A percentile compares a stretch with the other conserved stretches of the same genome.
These are phyloP conservation scores for Caligus rogercresseyi DNA, from an alignment of 1,140 invertebrate genomes.

Conservation along the genomic window DNA sequence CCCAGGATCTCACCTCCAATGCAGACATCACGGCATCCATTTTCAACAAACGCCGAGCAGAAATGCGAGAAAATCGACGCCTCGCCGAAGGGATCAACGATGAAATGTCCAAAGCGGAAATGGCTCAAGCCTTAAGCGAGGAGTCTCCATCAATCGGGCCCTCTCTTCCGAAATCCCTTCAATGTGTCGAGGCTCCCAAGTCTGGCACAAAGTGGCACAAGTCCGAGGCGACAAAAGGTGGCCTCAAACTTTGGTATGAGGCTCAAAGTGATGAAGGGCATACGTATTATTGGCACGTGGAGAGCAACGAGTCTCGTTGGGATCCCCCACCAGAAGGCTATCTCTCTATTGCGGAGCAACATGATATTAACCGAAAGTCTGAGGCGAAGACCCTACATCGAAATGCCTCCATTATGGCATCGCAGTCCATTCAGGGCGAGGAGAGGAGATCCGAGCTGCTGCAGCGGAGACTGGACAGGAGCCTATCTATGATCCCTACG, in stretches of 20 bases:
- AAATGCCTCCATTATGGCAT: not conserved
- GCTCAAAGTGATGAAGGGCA: conserved; percentile 46
- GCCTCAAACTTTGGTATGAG: conserved; percentile 44
- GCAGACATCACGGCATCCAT: conserved; percentile 46
- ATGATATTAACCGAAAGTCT: conserved; percentile 35
- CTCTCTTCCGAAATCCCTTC: conserved; percentile 24
- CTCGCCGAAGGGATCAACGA: not conserved
- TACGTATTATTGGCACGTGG: conserved; percentile 57
- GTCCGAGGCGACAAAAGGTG: not conserved
- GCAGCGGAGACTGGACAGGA: not conserved
- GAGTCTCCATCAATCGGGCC: conserved; percentile 26
- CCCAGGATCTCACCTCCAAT: conserved; percentile 52
- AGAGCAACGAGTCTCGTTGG: conserved; percentile 51
- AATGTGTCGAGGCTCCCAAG: conserved; percentile 1
- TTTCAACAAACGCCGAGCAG: conserved; percentile 24
- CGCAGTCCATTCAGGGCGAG: not conserved
- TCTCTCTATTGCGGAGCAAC: conserved; percentile 41
- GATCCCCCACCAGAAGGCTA: conserved; percentile 44
- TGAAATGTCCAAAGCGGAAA: conserved; percentile 23
- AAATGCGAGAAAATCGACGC: conserved; percentile 14
- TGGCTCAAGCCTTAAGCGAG: conserved; percentile 12
- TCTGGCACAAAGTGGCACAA: conserved; percentile 13
- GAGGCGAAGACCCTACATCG: conserved; percentile 24
- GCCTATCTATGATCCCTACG: conserved; percentile 5
- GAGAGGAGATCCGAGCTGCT: not conserved